phyloP scores from a whole-genome alignment of 2,888 invertebrate species.

The Neoascia interrupta region DNA sequence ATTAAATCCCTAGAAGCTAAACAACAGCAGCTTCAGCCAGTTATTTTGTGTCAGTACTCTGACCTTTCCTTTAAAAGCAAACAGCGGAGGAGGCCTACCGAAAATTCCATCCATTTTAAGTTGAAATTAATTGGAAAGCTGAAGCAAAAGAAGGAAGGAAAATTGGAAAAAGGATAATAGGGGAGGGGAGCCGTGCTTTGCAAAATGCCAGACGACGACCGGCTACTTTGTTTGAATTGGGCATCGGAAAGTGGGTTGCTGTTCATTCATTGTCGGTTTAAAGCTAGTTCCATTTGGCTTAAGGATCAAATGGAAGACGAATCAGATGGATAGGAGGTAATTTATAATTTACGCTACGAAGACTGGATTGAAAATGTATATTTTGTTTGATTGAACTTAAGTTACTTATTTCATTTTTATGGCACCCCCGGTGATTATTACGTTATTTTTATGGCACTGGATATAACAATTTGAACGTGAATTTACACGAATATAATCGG shows the following conservation, averaged over 20 bases:
- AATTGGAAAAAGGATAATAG: conserved; percentile 33
- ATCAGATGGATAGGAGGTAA: not conserved
- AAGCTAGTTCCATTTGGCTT: conserved; percentile 8
- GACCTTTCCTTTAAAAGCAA: too few species aligned
- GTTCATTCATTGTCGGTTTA: conserved; percentile 22
- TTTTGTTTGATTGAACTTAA: conserved; percentile 36
- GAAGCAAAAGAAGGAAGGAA: conserved; percentile 30
- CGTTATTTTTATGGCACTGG: not conserved
- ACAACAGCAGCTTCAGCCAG: conserved; percentile 25
- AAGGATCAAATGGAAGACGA: conserved; percentile 37
- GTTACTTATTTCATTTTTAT: conserved; percentile 19
- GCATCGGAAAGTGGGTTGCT: conserved; percentile 24
- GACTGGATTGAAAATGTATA: too few species aligned
- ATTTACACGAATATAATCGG: too few species aligned
- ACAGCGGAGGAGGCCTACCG: too few species aligned
- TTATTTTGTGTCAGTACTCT: too few species aligned
- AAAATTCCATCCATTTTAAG: conserved; percentile 56
- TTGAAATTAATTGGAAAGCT: conserved; percentile 64
- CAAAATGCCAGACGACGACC: conserved; percentile 11
- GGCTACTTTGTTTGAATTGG: conserved; percentile 25
- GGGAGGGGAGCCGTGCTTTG: not conserved
- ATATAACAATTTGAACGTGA: too few species aligned
- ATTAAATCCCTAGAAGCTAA: conserved; percentile 55
- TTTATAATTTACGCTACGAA: conserved; percentile 1
- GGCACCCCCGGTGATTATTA: not conserved